A percentile compares a stretch with the other conserved stretches of the same genome.
These are phyloP conservation scores for Leptoclinus maculatus DNA, from an alignment of 2,797 vertebrate species.

Conservation along the genomic window DNA sequence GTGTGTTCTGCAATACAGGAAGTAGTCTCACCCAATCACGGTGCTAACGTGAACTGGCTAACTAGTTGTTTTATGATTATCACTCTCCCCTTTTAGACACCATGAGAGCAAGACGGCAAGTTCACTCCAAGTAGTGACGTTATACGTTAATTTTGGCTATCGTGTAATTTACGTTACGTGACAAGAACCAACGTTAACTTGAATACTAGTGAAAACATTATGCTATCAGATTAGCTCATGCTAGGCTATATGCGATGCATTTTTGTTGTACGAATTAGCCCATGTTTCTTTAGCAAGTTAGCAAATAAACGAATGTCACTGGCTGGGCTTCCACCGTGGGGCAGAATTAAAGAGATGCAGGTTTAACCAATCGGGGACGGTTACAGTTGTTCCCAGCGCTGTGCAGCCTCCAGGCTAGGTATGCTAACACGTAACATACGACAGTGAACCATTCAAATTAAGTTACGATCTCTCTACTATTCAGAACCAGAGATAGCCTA, in stretches of 20 bases:
- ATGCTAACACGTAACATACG: not conserved
- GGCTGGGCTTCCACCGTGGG: not conserved
- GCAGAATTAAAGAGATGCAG: constrained; percentile 75
- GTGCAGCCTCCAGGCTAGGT: not conserved
- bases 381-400: not conserved
- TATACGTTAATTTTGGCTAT: not conserved
- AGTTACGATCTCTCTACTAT: not conserved
- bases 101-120: not conserved
- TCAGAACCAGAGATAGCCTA: not conserved
- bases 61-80: not conserved
- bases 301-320: constrained; percentile 43
- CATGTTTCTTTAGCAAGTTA: constrained; percentile 28
- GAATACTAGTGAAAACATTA: not conserved
- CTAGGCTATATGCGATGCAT: not conserved
- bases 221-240: constrained; percentile 33
- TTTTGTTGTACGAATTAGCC: not conserved
- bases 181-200: not conserved
- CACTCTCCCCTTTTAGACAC: not conserved
- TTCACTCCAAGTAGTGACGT: not conserved
- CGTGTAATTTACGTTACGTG: not conserved
- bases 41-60: not conserved
- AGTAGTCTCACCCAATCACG: constrained; percentile 32
- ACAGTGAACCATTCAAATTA: not conserved
- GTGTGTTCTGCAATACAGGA: constrained; percentile 2
- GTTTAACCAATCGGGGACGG: constrained; percentile 59